Evolutionary conservation across 2,797 vertebrate genomes (phyloP), one percentile per base, ranked within the genome.

Genomic region (Thunnus albacares): DNA sequence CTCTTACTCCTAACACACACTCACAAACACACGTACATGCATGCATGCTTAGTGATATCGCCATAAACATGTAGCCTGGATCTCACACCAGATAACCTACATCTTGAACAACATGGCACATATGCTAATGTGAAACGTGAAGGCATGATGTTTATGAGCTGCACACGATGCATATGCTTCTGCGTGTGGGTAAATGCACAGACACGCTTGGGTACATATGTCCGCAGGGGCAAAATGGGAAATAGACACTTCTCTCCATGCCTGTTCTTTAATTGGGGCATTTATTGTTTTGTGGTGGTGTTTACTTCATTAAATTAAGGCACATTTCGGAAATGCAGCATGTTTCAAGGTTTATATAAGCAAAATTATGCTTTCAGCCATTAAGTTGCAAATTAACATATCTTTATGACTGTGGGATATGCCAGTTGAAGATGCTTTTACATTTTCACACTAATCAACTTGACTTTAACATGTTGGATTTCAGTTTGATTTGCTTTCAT

Each of bases 401-500:
- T 94, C 87, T 87, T 90, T 88, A 93, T 95, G 93, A 87, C 94
- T 93, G 93, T 93, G 85, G 93, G 94, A 93, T 91, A 94, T 91
- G 94, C 94, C 90, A 85, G 86, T 92, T 85, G 90, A 92, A 84
- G 91, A 93, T 86, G 92, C 89, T 92, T 93, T 94, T 87, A 93
- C 92, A 93, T 94, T 94, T 94, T 90, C 93, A 93, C 92, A 93
- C 93, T 94, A 95, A 95, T 95, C 94, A 94, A 94, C 89, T 95
- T 94, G 94, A 95, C 93, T 94, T 93, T 91, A 95, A 94, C 93
- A 92, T 93, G 93, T 94, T 95, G 94, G 93, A 92, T 94, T 94
- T 93, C 92, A 91, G 90, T 94, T 95, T 94, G 94, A 95, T 95
- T 94, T 93, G 89, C 94, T 95, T 95, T 95, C 93, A 94, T 95